A percentile compares a stretch with the other conserved stretches of the same genome.
phyloP scores from a whole-genome alignment of 2,113 vertebrate genomes.

The Bambusicola thoracicus region DNA sequence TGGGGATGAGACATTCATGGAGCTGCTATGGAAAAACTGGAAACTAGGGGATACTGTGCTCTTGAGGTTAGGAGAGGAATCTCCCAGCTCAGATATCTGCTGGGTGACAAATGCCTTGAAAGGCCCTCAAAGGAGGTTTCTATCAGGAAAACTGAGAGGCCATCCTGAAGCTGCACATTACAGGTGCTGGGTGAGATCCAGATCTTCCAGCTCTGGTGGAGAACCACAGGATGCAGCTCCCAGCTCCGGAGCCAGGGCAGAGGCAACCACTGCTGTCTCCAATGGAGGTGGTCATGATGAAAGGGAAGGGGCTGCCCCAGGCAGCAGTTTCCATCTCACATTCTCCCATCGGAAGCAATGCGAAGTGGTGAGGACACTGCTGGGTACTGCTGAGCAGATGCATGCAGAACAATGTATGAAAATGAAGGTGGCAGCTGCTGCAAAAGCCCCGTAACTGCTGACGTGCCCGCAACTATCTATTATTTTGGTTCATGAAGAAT shows the following conservation, averaged over 20 bases:
- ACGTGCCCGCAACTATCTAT: neutral
- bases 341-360: neutral
- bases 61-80: neutral
- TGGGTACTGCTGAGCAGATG: neutral
- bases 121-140: neutral
- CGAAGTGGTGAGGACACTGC: neutral
- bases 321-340: rapidly evolving
- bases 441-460: neutral
- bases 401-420: neutral
- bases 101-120: neutral
- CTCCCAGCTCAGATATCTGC: neutral
- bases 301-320: neutral
- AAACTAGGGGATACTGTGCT: neutral
- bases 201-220: neutral
- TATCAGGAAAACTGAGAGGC: neutral
- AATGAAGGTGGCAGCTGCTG: neutral
- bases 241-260: rapidly evolving
- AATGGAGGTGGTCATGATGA: rapidly evolving
- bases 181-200: neutral
- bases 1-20: neutral
- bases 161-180: neutral
- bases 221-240: neutral
- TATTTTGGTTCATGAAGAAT: neutral
- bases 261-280: rapidly evolving
- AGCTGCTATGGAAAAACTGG: neutral